Base-by-base conservation (phyloP, 2,888 invertebrate species). In the Polydesmus complanatus region DNA sequence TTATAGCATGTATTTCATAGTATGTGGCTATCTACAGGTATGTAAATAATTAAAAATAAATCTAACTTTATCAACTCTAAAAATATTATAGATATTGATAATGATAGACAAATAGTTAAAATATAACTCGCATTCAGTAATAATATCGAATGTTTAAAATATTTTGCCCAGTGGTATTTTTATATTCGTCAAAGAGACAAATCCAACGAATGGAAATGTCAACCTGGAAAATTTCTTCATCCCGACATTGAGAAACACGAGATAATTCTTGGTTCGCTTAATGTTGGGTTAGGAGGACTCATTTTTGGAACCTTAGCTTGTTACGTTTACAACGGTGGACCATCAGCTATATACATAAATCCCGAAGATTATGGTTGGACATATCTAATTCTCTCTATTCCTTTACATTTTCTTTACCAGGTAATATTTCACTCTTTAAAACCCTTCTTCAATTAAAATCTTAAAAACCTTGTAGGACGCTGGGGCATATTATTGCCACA, bases 141-240 rank as follows among this genome's bases (percentile, higher is more conserved):
- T n/a, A n/a, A n/a, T n/a, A n/a, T n/a, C n/a, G n/a, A n/a, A n/a
- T n/a, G n/a, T n/a, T n/a, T n/a, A n/a, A n/a, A n/a, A n/a, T n/a
- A n/a, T n/a, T n/a, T n/a, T n/a, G n/a, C n/a, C n/a, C n/a, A n/a
- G 83, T 85, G 83, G 83, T 83, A 83, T 69, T 85, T 81, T 73
- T 86, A 85, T 72, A 76, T 84, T 22, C 76, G 78, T 1, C 78
- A 79, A 69, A 74, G 81, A 1, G 80, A 83, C 68, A 68, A 73
- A 5, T 77, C 85, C 0, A 75, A 81, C 56, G 81, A 82, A 65
- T 86, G 86, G 85, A 86, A 86, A 73, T 82, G 84, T 65, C 86
- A 86, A 69, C 85, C 85, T 0, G 77, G 76, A 51, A 83, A 83
- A 65, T 86, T 83, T 81, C 68, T 85, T 14, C 73, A 80, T 0